These are phyloP conservation scores for Serrognathus titanus DNA, from an alignment of 2,888 invertebrate species.

Conservation along the genomic window DNA sequence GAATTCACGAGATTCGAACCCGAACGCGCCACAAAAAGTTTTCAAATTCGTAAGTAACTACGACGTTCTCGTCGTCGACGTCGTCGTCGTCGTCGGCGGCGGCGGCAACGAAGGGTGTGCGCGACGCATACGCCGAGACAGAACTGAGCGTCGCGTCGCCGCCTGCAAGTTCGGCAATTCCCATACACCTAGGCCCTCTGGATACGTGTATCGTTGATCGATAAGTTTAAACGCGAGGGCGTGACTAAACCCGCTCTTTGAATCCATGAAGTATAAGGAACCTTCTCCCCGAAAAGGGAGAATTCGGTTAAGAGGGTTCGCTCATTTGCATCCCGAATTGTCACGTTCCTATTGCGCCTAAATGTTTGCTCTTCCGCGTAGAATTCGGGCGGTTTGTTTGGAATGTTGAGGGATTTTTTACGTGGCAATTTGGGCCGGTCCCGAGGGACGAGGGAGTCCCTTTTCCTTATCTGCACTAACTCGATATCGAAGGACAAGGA, in stretches of 20 bases:
- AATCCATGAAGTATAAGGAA: too few species aligned
- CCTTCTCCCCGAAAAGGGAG: too few species aligned
- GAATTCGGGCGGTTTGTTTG: too few species aligned
- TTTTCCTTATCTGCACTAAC: too few species aligned
- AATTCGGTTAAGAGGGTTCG: too few species aligned
- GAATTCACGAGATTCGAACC: neutral
- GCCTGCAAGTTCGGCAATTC: conserved; percentile 24
- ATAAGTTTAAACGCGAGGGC: conserved; percentile 23
- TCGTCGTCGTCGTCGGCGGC: neutral
- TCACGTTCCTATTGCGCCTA: too few species aligned
- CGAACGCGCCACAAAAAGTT: conserved; percentile 4
- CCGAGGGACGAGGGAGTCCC: too few species aligned
- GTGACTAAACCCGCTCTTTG: conserved; percentile 5
- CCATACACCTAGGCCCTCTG: conserved; percentile 18
- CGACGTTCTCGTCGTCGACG: neutral
- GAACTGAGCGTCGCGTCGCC: conserved; percentile 18
- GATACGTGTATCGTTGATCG: conserved; percentile 22
- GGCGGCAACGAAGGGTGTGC: conserved; percentile 5
- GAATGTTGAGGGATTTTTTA: too few species aligned
- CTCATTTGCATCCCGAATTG: too few species aligned
- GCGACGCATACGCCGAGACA: conserved; percentile 18
- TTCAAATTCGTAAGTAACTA: neutral
- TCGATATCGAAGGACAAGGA: too few species aligned
- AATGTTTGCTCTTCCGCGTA: too few species aligned
- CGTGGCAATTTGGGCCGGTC: too few species aligned